These are phyloP conservation scores for Lepilemur septentrionalis DNA, from an alignment of 2,797 vertebrate genomes.

Conservation along the genomic window DNA sequence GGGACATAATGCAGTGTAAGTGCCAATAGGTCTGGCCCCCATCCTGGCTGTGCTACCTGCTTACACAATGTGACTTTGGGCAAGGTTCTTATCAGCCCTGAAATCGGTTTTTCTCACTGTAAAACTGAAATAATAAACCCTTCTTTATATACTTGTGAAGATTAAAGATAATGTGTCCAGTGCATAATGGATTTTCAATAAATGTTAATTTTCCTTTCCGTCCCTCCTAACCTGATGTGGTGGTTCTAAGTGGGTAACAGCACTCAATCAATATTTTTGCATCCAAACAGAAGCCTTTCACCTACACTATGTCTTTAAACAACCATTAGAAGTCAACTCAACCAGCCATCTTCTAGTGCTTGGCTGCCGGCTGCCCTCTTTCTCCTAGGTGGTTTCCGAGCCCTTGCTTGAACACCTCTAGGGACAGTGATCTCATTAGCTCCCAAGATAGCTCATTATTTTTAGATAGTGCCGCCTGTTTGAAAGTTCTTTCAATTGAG, in stretches of 20 bases:
- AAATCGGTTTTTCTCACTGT: conserved; percentile 51
- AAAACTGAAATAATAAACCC: conserved; percentile 40
- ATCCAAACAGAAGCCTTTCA: conserved; percentile 56
- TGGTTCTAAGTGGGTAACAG: conserved; percentile 60
- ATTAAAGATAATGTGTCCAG: conserved; percentile 74
- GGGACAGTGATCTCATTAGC: conserved; percentile 73
- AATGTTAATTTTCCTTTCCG: conserved; percentile 69
- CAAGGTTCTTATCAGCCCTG: conserved; percentile 42
- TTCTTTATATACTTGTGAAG: conserved; percentile 46
- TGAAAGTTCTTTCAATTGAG: conserved; percentile 7
- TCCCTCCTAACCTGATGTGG: conserved; percentile 63
- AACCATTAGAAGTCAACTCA: conserved; percentile 52
- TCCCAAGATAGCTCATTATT: conserved; percentile 69
- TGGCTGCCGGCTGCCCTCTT: background rate
- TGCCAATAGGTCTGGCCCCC: too few species aligned
- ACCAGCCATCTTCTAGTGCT: background rate
- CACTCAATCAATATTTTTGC: conserved; percentile 60
- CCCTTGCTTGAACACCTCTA: conserved; percentile 32
- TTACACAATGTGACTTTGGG: background rate
- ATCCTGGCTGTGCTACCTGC: background rate
- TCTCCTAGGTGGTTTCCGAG: conserved; percentile 57
- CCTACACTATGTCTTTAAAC: conserved; percentile 55
- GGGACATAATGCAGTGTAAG: fast-evolving
- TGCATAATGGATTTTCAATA: conserved; percentile 72
- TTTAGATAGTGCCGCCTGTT: conserved; percentile 55